These are phyloP conservation scores for Chaetophractus vellerosus DNA, from an alignment of 2,797 vertebrate genomes.

Conservation along the genomic window DNA sequence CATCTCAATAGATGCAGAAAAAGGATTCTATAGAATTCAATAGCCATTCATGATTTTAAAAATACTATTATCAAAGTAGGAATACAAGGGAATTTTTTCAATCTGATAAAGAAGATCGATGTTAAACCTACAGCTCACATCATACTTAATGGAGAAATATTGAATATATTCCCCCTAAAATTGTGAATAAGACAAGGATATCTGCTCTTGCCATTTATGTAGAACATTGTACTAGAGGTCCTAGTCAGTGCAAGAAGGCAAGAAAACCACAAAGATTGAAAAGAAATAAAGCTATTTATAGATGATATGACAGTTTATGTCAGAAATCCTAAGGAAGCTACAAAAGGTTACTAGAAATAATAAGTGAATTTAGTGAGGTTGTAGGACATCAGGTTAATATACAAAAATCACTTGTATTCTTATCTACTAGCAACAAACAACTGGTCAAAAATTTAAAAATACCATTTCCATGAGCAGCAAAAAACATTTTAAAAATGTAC, in stretches of 20 bases:
- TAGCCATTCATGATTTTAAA: not conserved
- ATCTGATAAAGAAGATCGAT: not conserved
- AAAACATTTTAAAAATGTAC: not conserved
- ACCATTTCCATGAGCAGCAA: constrained; percentile 51
- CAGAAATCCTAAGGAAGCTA: constrained; percentile 11
- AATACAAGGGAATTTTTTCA: constrained; percentile 26
- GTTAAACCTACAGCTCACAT: not conserved
- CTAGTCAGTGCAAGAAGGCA: not conserved
- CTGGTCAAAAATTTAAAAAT: not conserved
- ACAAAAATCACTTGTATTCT: not conserved
- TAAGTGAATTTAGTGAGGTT: not conserved
- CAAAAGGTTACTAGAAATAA: not conserved
- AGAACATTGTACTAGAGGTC: not conserved
- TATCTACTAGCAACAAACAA: not conserved
- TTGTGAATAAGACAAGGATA: not conserved
- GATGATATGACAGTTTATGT: not conserved
- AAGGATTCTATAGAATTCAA: constrained; percentile 22
- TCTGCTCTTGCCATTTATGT: not conserved
- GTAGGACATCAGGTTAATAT: no score
- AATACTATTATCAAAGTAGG: not conserved
- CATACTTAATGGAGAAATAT: not conserved
- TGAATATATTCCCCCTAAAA: no score
- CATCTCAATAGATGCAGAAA: not conserved
- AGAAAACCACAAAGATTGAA: not conserved
- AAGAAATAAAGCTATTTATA: constrained; percentile 24